These are phyloP conservation scores for Amphipyra tragopoginis DNA, from an alignment of 2,888 invertebrate species.

Conservation along the genomic window DNA sequence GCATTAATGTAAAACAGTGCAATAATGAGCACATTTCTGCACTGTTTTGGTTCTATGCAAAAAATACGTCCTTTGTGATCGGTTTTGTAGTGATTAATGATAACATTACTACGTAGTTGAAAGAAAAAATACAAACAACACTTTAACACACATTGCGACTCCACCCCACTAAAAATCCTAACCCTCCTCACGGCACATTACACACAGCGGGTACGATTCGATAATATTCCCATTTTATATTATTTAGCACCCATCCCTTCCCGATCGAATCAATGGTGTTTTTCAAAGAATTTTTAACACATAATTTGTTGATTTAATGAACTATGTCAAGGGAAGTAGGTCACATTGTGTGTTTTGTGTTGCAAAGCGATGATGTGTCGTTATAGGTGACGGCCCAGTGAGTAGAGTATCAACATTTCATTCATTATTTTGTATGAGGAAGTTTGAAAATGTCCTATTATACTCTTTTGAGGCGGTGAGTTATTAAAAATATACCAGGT, in stretches of 20 bases:
- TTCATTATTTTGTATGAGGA: background rate
- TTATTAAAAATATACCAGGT: no score
- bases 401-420: conserved; percentile 3
- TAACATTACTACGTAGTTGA: no score
- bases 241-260: conserved; percentile 77
- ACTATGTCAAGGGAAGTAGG: conserved; percentile 65
- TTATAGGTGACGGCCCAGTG: conserved; percentile 17
- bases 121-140: no score
- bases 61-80: no score
- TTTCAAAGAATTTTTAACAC: conserved; percentile 79
- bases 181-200: conserved; percentile 78
- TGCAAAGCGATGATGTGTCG: conserved; percentile 2
- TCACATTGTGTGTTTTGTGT: conserved; percentile 40
- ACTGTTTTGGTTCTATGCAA: no score
- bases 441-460: background rate
- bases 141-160: conserved; percentile 39
- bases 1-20: no score
- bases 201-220: conserved; percentile 78
- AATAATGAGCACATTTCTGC: no score
- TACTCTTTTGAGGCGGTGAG: background rate
- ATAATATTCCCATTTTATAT: conserved; percentile 86
- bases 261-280: conserved; percentile 73
- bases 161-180: conserved; percentile 44
- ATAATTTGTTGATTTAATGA: conserved; percentile 84
- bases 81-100: no score